A percentile compares a stretch with the other conserved stretches of the same genome.
Conservation (phyloP, 2,113 vertebrate species). For the Xiphophorus hellerii region DNA sequence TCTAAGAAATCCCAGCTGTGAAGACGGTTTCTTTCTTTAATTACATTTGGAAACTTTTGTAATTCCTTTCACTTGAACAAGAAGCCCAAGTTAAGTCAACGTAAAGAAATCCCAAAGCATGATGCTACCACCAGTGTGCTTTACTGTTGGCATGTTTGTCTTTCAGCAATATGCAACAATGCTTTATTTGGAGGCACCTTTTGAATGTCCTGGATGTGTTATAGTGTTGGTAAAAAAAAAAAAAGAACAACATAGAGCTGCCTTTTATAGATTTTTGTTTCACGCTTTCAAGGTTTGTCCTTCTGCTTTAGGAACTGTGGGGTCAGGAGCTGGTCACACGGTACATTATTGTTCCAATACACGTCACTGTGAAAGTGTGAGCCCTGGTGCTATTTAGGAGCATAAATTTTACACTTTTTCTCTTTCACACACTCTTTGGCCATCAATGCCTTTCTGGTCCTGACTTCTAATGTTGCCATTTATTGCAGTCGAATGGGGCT, state of each 20-base stretch:
- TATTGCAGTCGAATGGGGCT: neutral
- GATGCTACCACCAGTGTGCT: neutral
- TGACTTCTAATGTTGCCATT: neutral
- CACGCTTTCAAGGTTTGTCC: neutral
- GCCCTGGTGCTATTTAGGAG: neutral
- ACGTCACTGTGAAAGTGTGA: slow-evolving; percentile 8
- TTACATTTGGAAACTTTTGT: neutral
- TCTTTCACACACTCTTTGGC: neutral
- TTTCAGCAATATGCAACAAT: neutral
- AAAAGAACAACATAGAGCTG: neutral
- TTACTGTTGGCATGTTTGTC: neutral
- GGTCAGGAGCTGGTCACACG: slow-evolving; percentile 8
- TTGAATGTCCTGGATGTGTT: neutral
- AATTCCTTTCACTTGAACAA: neutral
- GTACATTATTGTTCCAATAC: neutral
- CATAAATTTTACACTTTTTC: neutral
- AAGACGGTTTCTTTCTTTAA: too few species aligned
- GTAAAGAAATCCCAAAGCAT: neutral
- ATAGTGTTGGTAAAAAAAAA: neutral
- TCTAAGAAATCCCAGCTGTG: too few species aligned
- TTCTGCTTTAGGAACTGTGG: neutral
- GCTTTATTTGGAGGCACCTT: neutral
- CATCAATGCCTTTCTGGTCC: neutral
- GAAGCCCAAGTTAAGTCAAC: neutral
- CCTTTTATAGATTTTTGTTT: neutral